Base-by-base conservation (phyloP, 1,140 invertebrate species). In the Battus philenor region DNA sequence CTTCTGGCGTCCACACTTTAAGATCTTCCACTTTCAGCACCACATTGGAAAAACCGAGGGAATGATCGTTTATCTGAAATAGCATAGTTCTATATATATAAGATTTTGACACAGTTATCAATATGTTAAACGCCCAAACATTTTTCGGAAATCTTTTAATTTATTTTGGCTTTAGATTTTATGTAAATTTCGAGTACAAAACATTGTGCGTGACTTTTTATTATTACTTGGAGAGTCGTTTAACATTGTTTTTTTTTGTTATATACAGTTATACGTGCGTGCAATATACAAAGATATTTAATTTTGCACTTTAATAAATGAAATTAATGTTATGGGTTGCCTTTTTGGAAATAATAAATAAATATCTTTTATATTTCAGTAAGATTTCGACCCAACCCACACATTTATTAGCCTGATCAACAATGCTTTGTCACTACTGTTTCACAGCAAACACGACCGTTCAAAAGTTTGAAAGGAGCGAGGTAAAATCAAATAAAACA, bases 1-100 rank as follows among this genome's bases (percentile, higher is more conserved):
- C 68, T 44, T 76, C 71, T 8, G 68, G 59, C 5, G 69, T 79
- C 77, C 75, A 83, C 4, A 75, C 69, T 44, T 50, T 69, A 1
- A 81, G 50, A 0, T 61, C 44, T 2, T 66, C 57, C 0, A 76
- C 52, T 34, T 51, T 71, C 11, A 82, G 52, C 8, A 60, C 34
- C 2, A 69, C 54, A 13, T 68, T 44, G 8, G 44, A 33, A 4
- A 38, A 32, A 6, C 31, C 18, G 18, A 30, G 6, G 11, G 32
- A 11, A 22, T 47, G 10, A 3, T 39, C 12, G 17, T 16, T 41
- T 17, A 13, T 46, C 44, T 47, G 36, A 32, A 44, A 44, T 10
- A n/a, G n/a, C n/a, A n/a, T n/a, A n/a, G 15, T 24, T 24, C 0
- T 8, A 10, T 30, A 6, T 30, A 12, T 11, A 10, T 12, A 11